Base-by-base conservation (phyloP, 2,888 invertebrate species). In the Gnatocerus cornutus region DNA sequence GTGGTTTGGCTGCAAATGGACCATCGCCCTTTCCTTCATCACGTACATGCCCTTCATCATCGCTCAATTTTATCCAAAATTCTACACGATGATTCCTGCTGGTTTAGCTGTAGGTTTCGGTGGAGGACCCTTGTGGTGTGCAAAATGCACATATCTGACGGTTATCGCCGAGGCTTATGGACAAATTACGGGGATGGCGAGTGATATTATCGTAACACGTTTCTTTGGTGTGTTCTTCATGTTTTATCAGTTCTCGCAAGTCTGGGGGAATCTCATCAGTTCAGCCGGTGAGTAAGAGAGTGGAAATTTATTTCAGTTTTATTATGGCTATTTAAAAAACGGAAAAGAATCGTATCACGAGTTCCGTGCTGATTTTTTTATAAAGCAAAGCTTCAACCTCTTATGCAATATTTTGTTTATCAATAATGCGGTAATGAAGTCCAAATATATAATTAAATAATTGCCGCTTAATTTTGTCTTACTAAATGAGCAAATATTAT, bases 171-270 rank as follows among this genome's bases (percentile, higher is more conserved):
- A 94, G 79, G 92, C 94, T 0, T 94, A 96, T 80, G 88, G 95
- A 0, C 89, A 89, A 76, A 84, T 94, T 53, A 90, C 91, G 0
- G 91, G 91, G 9, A 88, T 91, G 0, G 84, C 88, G 16, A 87
- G 90, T 3, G 94, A 96, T 72, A 91, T 94, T 3, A 89, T 95
- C 64, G 94, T 97, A 48, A 95, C 96, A 7, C 88, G 95, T 77
- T 97, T 97, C 86, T 98, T 98, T 82, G 98, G 98, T 0, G 88
- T 97, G 4, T 98, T 98, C 87, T 98, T 97, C 88, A 94, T 97
- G 91, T 94, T 97, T 83, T 97, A 96, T 84, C 97, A 97, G 84
- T 92, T 96, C 88, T 94, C 97, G n/a, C 94, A 97, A 87, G 94
- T 97, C 50, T 95, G 95, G 93, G 97, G 97, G 0, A 97, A 97